Evolutionary conservation across 2,113 vertebrate genomes (phyloP), one percentile per base, ranked within the genome.

Genomic region (Orientallactaga bullata): DNA sequence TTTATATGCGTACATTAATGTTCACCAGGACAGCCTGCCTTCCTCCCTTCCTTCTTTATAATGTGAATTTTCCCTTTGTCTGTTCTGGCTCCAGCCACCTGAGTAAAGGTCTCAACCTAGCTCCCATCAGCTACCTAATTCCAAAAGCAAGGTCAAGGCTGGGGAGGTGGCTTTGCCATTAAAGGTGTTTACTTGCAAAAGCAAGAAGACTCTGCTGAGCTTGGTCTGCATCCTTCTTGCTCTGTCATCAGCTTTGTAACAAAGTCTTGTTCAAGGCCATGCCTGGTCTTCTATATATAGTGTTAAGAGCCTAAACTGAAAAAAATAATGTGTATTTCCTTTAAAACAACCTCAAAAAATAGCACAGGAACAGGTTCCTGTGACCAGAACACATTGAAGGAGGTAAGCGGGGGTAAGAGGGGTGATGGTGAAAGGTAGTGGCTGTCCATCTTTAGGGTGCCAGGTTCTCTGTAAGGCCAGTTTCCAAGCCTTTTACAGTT

Each of bases 91-190:
- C 28, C 1, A 15, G 30, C 58, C 69, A 81, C 73, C 65, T 73
- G 71, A 88, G 17, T 90, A 89, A 91, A 83, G 39, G 76, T 65
- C 42, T 89, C 32, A 73, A 35, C 74, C 78, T 17, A 80, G 86
- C 6, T 24, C 17, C 55, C 17, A 61, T 3, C 28, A 58, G 15
- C 32, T 18, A 11, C 84, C 79, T 42, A 58, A 63, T 90, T 85
- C 74, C 79, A 80, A 76, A 93, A 94, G 60, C 66, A 88, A 68
- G 32, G 12, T 16, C 55, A 55, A 11, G 55, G 7, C 55, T 55
- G 55, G 55, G 12, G 55, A 55, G 55, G 15, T 51, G 51, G 10
- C 55, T 55, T 55, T 8, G 55, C 55, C 3, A 13, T 55, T 55
- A 55, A 55, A 13, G 55, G 55, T 55, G 55, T 47, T 47, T 47